Percentiles rank a stretch among this genome's conserved stretches.
phyloP scores from a whole-genome alignment of 2,113 vertebrate genomes.

The Jaculus jaculus region DNA sequence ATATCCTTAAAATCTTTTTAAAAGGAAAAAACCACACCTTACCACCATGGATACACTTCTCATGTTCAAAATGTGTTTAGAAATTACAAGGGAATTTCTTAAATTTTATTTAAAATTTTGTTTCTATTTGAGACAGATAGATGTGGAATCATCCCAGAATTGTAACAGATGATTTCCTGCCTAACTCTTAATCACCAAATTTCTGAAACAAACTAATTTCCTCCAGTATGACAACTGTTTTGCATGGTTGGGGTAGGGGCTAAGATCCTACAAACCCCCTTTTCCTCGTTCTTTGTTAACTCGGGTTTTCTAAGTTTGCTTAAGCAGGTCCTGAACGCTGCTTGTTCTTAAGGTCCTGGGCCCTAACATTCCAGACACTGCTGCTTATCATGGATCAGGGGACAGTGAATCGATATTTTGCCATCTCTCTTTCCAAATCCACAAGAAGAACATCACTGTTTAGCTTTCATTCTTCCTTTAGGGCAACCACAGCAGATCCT shows the following conservation, averaged over 20 bases:
- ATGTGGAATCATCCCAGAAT: background rate
- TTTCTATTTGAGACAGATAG: background rate
- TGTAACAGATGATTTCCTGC: slow-evolving; percentile 32
- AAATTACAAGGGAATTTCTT: background rate
- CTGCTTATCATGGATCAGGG: background rate
- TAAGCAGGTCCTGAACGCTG: background rate
- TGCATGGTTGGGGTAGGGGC: background rate
- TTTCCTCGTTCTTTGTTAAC: background rate
- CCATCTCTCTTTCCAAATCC: background rate
- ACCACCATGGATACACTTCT: background rate
- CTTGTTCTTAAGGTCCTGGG: background rate
- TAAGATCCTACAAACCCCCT: background rate
- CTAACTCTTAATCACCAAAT: slow-evolving; percentile 5
- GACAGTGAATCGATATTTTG: background rate
- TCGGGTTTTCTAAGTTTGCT: background rate
- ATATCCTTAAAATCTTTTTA: background rate
- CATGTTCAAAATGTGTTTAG: background rate
- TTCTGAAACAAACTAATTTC: background rate
- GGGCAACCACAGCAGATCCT: background rate
- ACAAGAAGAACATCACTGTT: background rate
- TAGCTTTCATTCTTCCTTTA: slow-evolving; percentile 32
- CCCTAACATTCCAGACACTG: background rate
- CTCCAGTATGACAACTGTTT: background rate
- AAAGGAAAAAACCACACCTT: background rate
- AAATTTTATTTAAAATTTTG: too few relatives aligned